These are phyloP conservation scores for Drosophila acutilabella DNA, from an alignment of 2,888 invertebrate genomes.

Conservation along the genomic window DNA sequence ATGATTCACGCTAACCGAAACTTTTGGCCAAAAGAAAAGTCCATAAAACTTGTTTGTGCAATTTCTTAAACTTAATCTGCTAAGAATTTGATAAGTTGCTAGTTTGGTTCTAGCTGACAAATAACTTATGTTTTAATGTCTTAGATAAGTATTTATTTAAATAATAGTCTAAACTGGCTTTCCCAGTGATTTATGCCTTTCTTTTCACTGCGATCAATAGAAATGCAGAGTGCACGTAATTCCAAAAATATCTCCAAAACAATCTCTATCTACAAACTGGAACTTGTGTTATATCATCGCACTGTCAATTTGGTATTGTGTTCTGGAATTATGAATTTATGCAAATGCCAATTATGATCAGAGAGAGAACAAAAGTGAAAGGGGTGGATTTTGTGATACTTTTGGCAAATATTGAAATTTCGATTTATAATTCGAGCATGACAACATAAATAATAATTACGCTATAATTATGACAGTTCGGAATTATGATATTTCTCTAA, in stretches of 20 bases:
- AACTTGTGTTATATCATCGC: conserved; percentile 34
- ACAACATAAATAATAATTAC: conserved; percentile 83
- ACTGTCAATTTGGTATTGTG: conserved; percentile 53
- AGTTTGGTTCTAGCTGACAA: conserved; percentile 67
- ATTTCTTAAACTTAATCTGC: conserved; percentile 55
- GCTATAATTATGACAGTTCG: conserved; percentile 71
- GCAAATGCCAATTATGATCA: conserved; percentile 69
- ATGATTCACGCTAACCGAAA: conserved; percentile 17
- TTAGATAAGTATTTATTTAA: conserved; percentile 50
- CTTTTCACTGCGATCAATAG: conserved; percentile 32
- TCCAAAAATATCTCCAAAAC: conserved; percentile 10
- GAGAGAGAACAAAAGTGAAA: conserved; percentile 36
- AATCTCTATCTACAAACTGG: conserved; percentile 19
- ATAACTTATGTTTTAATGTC: conserved; percentile 62
- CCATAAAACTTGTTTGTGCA: conserved; percentile 65
- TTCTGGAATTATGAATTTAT: conserved; percentile 74
- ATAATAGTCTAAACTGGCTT: conserved; percentile 48
- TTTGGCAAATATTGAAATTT: conserved; percentile 57
- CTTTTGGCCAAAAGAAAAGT: conserved; percentile 48
- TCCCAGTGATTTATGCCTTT: conserved; percentile 61
- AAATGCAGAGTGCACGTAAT: conserved; percentile 10
- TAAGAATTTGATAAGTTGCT: conserved; percentile 59
- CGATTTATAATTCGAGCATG: conserved; percentile 67
- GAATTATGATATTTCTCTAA: conserved; percentile 30
- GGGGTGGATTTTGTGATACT: conserved; percentile 64